Conservation (phyloP, 2,113 vertebrate species). For the Crotalus helleri region DNA sequence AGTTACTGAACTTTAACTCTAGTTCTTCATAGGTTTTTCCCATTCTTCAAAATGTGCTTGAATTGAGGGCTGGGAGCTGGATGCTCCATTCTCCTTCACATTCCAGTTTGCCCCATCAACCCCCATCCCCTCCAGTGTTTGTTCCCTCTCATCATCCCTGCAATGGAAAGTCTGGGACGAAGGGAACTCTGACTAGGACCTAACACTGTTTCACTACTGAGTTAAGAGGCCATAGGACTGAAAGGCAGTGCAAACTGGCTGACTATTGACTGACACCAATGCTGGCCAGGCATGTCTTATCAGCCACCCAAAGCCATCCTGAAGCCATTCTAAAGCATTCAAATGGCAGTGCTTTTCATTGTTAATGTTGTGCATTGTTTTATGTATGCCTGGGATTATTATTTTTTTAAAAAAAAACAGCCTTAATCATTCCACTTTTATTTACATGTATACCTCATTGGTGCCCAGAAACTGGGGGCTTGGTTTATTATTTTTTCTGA, state of each 20-base stretch:
- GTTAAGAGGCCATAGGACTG: constrained; percentile 84
- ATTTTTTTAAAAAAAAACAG: constrained; percentile 81
- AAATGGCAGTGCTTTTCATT: constrained; percentile 66
- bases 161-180: constrained; percentile 62
- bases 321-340: constrained; percentile 72
- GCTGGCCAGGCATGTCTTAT: constrained; percentile 66
- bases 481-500: constrained; percentile 54
- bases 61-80: constrained; percentile 66
- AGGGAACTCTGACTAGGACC: constrained; percentile 86
- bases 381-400: constrained; percentile 65
- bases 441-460: constrained; percentile 92
- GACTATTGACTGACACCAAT: constrained; percentile 56
- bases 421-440: constrained; percentile 90
- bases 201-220: constrained; percentile 91
- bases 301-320: constrained; percentile 79
- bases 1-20: constrained; percentile 66
- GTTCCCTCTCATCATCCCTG: constrained; percentile 66
- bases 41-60: constrained; percentile 53
- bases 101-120: constrained; percentile 77
- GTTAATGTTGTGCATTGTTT: constrained; percentile 52
- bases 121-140: constrained; percentile 73
- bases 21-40: constrained; percentile 75
- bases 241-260: constrained; percentile 64
- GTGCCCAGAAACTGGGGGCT: constrained; percentile 19
- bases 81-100: constrained; percentile 78